Percentiles rank a stretch among this genome's conserved stretches.
Evolutionary conservation across 1,140 invertebrate genomes (phyloP).

Genomic region (Ptiloglossa arizonensis): DNA sequence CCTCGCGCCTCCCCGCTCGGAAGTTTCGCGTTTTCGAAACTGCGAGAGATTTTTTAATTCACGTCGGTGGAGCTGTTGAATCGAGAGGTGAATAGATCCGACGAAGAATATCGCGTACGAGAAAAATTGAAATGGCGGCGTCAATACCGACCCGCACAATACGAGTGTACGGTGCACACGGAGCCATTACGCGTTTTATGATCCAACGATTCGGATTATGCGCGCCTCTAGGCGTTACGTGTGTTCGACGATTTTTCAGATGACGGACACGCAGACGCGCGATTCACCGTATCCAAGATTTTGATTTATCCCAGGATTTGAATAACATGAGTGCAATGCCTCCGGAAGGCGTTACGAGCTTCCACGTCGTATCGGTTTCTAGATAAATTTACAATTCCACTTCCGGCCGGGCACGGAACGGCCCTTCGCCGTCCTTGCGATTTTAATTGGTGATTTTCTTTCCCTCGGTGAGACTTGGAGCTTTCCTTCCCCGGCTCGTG

Average conservation of each 20-base stretch:
- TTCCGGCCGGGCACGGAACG: neutral
- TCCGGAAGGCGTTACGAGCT: conserved; percentile 27
- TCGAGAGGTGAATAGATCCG: neutral
- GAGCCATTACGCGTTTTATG: conserved; percentile 8
- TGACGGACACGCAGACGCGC: conserved; percentile 4
- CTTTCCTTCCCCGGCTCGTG: neutral
- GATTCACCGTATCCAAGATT: conserved; percentile 59
- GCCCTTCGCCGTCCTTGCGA: neutral
- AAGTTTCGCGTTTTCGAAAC: neutral
- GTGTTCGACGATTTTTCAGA: conserved; percentile 43
- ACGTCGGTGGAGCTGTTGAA: too few species aligned
- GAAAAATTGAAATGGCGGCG: neutral
- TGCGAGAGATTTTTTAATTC: too few species aligned
- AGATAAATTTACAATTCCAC: conserved; percentile 36
- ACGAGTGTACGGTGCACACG: neutral
- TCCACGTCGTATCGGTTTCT: conserved; percentile 31
- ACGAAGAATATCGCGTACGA: neutral
- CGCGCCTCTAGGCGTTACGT: neutral
- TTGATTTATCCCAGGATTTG: conserved; percentile 74
- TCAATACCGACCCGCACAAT: neutral
- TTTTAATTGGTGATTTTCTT: conserved; percentile 46
- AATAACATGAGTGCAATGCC: conserved; percentile 74
- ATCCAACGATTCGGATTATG: conserved; percentile 16
- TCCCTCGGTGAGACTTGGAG: neutral
- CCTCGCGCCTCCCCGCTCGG: too few species aligned